These are phyloP conservation scores for Loxodonta africana DNA, from an alignment of 2,113 vertebrate genomes.

Conservation along the genomic window DNA sequence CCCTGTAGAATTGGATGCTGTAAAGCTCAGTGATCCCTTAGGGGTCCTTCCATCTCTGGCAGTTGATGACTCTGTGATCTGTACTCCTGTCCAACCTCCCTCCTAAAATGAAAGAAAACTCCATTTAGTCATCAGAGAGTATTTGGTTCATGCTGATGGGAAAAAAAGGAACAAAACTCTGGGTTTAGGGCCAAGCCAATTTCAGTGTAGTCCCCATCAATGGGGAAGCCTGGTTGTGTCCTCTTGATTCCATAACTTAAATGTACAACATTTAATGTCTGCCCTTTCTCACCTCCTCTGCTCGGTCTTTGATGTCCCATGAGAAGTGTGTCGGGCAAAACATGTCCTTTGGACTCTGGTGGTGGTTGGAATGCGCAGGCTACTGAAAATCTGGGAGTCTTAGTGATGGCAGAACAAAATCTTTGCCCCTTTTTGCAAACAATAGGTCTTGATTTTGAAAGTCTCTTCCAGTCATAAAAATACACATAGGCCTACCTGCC, in stretches of 20 bases:
- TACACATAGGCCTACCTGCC: background rate
- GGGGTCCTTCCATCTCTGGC: background rate
- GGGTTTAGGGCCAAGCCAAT: conserved; percentile 22
- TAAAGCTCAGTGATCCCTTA: conserved; percentile 4
- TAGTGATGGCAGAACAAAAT: conserved; percentile 43
- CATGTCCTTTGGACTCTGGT: background rate
- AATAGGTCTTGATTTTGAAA: conserved; percentile 46
- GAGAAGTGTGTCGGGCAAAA: background rate
- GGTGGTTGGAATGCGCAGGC: background rate
- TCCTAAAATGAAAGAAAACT: background rate
- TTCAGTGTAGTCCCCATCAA: conserved; percentile 42
- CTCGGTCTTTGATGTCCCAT: background rate
- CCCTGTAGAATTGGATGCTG: background rate
- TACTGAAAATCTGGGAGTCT: conserved; percentile 3
- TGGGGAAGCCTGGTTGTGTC: background rate
- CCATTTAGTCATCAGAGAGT: conserved; percentile 25
- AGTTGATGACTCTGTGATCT: conserved; percentile 47
- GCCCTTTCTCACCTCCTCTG: background rate
- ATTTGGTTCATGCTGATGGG: background rate
- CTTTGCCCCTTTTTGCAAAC: background rate
- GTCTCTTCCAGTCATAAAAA: background rate
- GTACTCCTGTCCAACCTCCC: background rate
- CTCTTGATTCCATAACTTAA: conserved; percentile 3
- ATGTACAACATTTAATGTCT: background rate
- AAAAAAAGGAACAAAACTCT: conserved; percentile 50